Conservation (phyloP, 2,113 vertebrate genomes). For the Antidorcas marsupialis region DNA sequence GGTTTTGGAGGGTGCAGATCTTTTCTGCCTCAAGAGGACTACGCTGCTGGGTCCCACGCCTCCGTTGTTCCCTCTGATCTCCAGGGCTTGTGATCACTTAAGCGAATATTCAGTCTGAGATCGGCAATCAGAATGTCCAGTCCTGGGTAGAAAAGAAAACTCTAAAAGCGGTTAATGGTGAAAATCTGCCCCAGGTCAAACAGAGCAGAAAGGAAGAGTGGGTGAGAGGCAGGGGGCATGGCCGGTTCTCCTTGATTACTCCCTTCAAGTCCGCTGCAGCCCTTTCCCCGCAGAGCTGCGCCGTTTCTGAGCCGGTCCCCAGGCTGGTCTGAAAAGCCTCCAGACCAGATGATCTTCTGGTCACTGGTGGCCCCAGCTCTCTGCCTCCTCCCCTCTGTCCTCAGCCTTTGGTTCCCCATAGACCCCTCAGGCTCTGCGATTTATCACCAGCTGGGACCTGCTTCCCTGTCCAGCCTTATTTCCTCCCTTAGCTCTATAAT, state of each 20-base stretch:
- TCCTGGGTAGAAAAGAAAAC: background rate
- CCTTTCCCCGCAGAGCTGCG: rapidly evolving
- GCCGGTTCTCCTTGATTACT: background rate
- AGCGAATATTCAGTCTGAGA: background rate
- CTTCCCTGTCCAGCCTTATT: background rate
- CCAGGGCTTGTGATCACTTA: background rate
- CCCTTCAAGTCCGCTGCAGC: background rate
- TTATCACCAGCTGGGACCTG: background rate
- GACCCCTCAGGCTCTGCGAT: background rate
- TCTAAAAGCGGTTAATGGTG: background rate
- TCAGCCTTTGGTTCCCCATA: background rate
- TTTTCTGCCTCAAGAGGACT: background rate
- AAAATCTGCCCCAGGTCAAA: background rate
- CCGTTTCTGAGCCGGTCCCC: background rate
- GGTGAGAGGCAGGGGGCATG: background rate
- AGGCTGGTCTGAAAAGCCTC: background rate
- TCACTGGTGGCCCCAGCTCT: background rate
- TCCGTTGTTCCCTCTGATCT: background rate
- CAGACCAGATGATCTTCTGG: background rate
- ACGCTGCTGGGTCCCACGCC: background rate
- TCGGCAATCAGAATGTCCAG: background rate
- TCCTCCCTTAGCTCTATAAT: background rate
- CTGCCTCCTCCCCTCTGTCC: background rate
- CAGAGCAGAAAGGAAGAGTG: background rate
- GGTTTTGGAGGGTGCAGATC: background rate